Base-by-base conservation (phyloP, 2,888 invertebrate species). In the Arrhopalites spinosus region DNA sequence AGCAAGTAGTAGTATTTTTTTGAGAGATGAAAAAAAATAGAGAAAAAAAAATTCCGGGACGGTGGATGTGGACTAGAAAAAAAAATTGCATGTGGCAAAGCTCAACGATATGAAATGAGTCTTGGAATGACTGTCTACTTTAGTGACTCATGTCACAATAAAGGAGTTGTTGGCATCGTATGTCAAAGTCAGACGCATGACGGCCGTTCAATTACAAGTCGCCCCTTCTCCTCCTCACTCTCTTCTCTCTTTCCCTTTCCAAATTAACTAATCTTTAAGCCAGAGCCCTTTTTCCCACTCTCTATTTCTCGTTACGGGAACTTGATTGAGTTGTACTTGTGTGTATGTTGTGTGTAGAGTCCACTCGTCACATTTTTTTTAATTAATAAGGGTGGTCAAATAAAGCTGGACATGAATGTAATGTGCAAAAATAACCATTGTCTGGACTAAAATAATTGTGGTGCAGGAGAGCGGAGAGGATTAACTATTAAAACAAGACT, bases 131-230 rank as follows among this genome's bases (percentile, higher is more conserved):
- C 68, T 50, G 68, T 68, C 50, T 53, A 25, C 50, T 53, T 13
- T 67, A 59, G 17, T 70, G 77, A 77, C 66, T 77, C 70, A 77
- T 77, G 70, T 61, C 71, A 74, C 70, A 71, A 77, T 77, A 77
- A 77, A 77, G 61, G 15, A 50, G 47, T n/a, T 68, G 53, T 68
- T 63, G 23, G 61, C 47, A 66, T 74, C 77, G 74, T 77, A 74
- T 74, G 77, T 77, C 77, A 77, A 74, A 74, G 77, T 77, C 77
- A 73, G 63, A 64, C 56, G 59, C 68, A 70, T 70, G 75, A 69
- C 69, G 73, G 67, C 68, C 61, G 61, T 73, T 67, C 76, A 73
- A 76, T 76, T 76, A 76, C 71, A 75, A 17, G 59, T 30, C 50
- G 23, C 66, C 36, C 53, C 53, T 29, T 36, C 36, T n/a, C 53